Evolutionary conservation across 2,888 invertebrate species (phyloP).

Genomic region (Drosophila kokeensis): DNA sequence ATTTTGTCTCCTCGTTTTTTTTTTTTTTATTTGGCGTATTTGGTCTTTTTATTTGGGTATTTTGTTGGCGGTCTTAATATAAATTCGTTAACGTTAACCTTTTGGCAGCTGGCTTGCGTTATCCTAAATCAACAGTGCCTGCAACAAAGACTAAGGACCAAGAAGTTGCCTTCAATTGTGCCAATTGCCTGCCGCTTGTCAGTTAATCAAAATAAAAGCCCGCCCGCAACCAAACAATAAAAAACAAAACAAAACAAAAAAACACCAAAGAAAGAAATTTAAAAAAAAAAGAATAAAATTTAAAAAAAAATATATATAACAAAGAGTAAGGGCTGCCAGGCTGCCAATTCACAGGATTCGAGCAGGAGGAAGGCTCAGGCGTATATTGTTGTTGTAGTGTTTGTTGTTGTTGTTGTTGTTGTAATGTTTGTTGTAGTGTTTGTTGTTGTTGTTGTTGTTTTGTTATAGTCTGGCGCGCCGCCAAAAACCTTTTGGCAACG

Average conservation of each 20-base stretch:
- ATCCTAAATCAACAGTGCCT: slow-evolving; percentile 76
- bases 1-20: slow-evolving; percentile 3
- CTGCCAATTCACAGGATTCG: slow-evolving; percentile 59
- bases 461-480: slow-evolving; percentile 55
- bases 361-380: slow-evolving; percentile 24
- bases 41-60: slow-evolving; percentile 38
- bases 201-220: slow-evolving; percentile 81
- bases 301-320: slow-evolving; percentile 50
- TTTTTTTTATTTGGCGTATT: slow-evolving; percentile 15
- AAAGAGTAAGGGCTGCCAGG: slow-evolving; percentile 57
- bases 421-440: slow-evolving; percentile 5
- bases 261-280: slow-evolving; percentile 21
- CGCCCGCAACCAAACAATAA: slow-evolving; percentile 29
- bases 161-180: slow-evolving; percentile 67
- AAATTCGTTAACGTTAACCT: slow-evolving; percentile 77
- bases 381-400: slow-evolving; percentile 10
- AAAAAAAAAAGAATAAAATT: slow-evolving; percentile 40
- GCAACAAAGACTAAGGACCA: slow-evolving; percentile 48
- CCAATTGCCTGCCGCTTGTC: slow-evolving; percentile 78
- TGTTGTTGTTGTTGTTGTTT: slow-evolving; percentile 22
- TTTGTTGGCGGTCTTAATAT: slow-evolving; percentile 57
- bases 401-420: slow-evolving; percentile 20
- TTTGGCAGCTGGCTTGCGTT: slow-evolving; percentile 67
- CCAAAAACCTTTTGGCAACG: slow-evolving; percentile 65
- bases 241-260: slow-evolving; percentile 17